A percentile compares a stretch with the other conserved stretches of the same genome.
Conservation (phyloP, 2,113 vertebrate species). For the Tragelaphus strepsiceros region DNA sequence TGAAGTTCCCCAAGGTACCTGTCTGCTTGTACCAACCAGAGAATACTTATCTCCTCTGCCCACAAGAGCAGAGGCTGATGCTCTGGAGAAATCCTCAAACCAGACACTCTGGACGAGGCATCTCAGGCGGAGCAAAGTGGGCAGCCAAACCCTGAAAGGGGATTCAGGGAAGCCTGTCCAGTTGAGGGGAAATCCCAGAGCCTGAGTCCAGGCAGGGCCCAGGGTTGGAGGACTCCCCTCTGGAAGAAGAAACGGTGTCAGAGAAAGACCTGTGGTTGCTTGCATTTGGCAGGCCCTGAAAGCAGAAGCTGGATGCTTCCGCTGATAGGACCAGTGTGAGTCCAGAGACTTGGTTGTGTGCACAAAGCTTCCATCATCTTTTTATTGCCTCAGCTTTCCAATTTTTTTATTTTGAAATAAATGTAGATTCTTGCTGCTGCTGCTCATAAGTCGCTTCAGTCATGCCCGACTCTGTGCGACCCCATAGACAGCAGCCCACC, state of each 20-base stretch:
- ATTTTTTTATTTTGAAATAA: neutral
- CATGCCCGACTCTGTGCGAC: too few relatives aligned
- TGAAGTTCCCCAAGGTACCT: neutral
- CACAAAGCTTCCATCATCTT: neutral
- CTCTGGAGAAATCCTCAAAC: neutral
- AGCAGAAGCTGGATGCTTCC: neutral
- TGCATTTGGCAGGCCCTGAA: neutral
- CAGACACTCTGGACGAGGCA: fast-evolving
- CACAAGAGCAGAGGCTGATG: neutral
- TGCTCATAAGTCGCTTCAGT: too few relatives aligned
- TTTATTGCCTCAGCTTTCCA: neutral
- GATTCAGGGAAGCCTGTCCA: neutral
- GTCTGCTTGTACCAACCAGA: neutral
- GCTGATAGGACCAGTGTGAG: fast-evolving
- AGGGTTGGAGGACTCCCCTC: neutral
- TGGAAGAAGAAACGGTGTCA: fast-evolving
- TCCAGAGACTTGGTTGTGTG: neutral
- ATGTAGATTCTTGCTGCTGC: neutral
- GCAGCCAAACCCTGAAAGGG: neutral
- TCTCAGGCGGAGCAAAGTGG: neutral
- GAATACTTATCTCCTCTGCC: neutral
- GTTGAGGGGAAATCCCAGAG: too few relatives aligned
- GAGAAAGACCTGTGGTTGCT: neutral
- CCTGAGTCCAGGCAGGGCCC: neutral
- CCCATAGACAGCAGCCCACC: too few relatives aligned